These are phyloP conservation scores for Ennomos erosarius DNA, from an alignment of 2,888 invertebrate genomes.

Conservation along the genomic window DNA sequence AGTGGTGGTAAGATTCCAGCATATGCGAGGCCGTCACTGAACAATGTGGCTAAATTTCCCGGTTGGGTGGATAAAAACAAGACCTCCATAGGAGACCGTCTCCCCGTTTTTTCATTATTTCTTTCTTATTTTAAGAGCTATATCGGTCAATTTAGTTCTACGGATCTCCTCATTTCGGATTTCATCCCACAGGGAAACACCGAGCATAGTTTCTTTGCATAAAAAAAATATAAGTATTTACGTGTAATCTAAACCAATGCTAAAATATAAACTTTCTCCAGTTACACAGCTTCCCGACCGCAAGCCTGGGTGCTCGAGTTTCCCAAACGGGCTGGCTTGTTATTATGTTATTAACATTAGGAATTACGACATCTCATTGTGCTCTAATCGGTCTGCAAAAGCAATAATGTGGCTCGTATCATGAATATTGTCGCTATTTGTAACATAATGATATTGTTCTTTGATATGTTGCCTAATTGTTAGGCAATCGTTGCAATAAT, in stretches of 20 bases:
- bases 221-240: no score
- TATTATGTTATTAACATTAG: slow-evolving; percentile 78
- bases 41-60: not conserved
- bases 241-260: no score
- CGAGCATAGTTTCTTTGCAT: no score
- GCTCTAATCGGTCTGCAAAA: slow-evolving; percentile 54
- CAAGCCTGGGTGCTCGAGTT: slow-evolving; percentile 54
- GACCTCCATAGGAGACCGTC: no score
- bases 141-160: no score
- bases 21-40: not conserved
- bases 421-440: slow-evolving; percentile 28
- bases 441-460: slow-evolving; percentile 31
- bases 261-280: not conserved
- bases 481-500: not conserved
- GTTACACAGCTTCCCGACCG: slow-evolving; percentile 30
- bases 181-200: no score
- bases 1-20: no score
- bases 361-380: slow-evolving; percentile 77
- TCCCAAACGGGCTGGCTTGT: slow-evolving; percentile 62
- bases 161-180: no score
- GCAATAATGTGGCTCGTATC: slow-evolving; percentile 17
- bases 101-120: no score
- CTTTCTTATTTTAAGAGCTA: no score
- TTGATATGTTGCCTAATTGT: slow-evolving; percentile 35
- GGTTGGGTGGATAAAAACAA: no score